Evolutionary conservation across 2,797 vertebrate species (phyloP).

Genomic region (Pelodytes ibericus): DNA sequence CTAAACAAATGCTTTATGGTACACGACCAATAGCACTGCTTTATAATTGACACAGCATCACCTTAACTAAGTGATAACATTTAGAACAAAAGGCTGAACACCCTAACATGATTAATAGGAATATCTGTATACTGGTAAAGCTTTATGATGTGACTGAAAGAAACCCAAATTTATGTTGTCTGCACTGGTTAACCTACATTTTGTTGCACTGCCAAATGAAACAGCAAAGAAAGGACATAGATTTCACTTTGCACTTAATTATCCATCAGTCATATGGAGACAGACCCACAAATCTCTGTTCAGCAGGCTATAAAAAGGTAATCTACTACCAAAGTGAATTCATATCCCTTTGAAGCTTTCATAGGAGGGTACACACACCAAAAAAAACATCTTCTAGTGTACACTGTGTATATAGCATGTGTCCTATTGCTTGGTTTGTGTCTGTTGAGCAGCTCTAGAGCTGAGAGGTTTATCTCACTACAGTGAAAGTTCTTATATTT

Average conservation of each 20-base stretch:
- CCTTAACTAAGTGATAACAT: background rate
- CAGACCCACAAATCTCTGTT: slow-evolving; percentile 16
- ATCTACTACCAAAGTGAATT: slow-evolving; percentile 10
- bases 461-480: no score
- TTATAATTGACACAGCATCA: slow-evolving; percentile 12
- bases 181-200: slow-evolving; percentile 35
- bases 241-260: slow-evolving; percentile 36
- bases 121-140: slow-evolving; percentile 40
- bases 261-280: slow-evolving; percentile 27
- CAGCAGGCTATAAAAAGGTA: slow-evolving; percentile 5
- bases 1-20: slow-evolving; percentile 25
- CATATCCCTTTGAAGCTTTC: background rate
- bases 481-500: no score
- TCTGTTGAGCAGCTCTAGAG: no score
- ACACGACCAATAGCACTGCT: slow-evolving; percentile 45
- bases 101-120: slow-evolving; percentile 47
- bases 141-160: slow-evolving; percentile 52
- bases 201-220: slow-evolving; percentile 40
- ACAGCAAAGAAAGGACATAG: slow-evolving; percentile 22
- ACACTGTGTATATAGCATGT: no score
- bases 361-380: background rate
- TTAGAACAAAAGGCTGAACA: background rate
- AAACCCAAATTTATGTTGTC: slow-evolving; percentile 47
- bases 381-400: no score
- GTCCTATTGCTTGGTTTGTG: no score